Evolutionary conservation across 2,888 invertebrate genomes (phyloP).

Genomic region (Sarcophaga subvicina): DNA sequence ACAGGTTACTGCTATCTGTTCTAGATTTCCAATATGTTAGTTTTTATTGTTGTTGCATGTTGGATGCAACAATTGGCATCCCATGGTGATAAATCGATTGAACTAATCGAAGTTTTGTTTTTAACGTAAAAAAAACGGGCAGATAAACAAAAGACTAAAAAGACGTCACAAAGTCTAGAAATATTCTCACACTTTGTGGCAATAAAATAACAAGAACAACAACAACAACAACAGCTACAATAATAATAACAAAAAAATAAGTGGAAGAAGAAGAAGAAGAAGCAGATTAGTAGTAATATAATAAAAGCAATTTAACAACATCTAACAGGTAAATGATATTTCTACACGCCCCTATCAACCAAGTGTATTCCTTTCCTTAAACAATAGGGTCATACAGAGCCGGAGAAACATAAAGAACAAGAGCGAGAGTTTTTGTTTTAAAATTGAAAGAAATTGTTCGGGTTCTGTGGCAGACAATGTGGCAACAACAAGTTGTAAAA

Average conservation of each 20-base stretch:
- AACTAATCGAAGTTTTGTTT: constrained; percentile 53
- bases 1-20: not conserved
- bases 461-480: constrained; percentile 50
- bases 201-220: not conserved
- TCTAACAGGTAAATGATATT: constrained; percentile 76
- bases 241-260: not conserved
- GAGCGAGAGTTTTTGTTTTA: constrained; percentile 18
- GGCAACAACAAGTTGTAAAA: constrained; percentile 66
- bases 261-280: no score
- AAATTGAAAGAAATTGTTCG: not conserved
- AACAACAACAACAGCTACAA: constrained; percentile 44
- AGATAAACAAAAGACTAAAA: constrained; percentile 10
- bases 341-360: constrained; percentile 81
- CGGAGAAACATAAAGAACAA: constrained; percentile 20
- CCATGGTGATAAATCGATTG: constrained; percentile 66
- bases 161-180: constrained; percentile 75
- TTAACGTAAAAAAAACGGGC: constrained; percentile 39
- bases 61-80: constrained; percentile 27
- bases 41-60: constrained; percentile 25
- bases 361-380: constrained; percentile 77
- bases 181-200: constrained; percentile 75
- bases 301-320: constrained; percentile 13
- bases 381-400: constrained; percentile 44
- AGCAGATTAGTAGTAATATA: no score
- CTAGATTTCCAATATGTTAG: constrained; percentile 8